Percentiles rank a stretch among this genome's conserved stretches.
Evolutionary conservation across 2,888 invertebrate species (phyloP).

Genomic region (Plebejus argus): DNA sequence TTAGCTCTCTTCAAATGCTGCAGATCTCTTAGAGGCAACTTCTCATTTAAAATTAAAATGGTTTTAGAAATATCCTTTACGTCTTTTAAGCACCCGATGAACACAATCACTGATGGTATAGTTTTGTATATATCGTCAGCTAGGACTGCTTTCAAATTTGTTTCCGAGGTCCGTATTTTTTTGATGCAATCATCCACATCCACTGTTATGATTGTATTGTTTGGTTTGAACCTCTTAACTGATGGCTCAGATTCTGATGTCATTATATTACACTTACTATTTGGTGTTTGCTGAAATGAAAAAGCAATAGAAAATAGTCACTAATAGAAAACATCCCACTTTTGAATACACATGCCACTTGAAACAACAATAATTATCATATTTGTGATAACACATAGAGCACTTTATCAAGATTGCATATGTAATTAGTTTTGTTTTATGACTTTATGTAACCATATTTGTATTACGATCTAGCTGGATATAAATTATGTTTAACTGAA

Average conservation of each 20-base stretch:
- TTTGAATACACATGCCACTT: conserved; percentile 30
- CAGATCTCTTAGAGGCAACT: conserved; percentile 81
- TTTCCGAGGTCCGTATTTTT: conserved; percentile 49
- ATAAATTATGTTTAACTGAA: background rate
- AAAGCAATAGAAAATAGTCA: conserved; percentile 65
- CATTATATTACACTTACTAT: conserved; percentile 36
- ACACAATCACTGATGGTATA: conserved; percentile 78
- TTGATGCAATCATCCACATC: conserved; percentile 54
- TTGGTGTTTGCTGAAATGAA: conserved; percentile 60
- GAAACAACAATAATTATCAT: conserved; percentile 17
- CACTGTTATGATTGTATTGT: conserved; percentile 48
- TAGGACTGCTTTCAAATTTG: conserved; percentile 75
- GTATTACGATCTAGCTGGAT: background rate
- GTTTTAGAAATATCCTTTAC: conserved; percentile 83
- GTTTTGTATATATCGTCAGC: conserved; percentile 74
- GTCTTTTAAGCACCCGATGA: conserved; percentile 81
- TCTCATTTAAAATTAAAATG: conserved; percentile 80
- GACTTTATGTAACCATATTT: conserved; percentile 12
- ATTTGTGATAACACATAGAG: conserved; percentile 20
- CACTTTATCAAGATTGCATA: conserved; percentile 20
- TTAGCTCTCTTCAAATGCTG: conserved; percentile 88
- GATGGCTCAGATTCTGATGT: conserved; percentile 51
- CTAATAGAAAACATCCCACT: conserved; percentile 46
- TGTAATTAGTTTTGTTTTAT: conserved; percentile 27
- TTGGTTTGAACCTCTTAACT: conserved; percentile 17